A percentile compares a stretch with the other conserved stretches of the same genome.
Conservation (phyloP, 2,113 vertebrate genomes). For the Myrmecobius fasciatus region DNA sequence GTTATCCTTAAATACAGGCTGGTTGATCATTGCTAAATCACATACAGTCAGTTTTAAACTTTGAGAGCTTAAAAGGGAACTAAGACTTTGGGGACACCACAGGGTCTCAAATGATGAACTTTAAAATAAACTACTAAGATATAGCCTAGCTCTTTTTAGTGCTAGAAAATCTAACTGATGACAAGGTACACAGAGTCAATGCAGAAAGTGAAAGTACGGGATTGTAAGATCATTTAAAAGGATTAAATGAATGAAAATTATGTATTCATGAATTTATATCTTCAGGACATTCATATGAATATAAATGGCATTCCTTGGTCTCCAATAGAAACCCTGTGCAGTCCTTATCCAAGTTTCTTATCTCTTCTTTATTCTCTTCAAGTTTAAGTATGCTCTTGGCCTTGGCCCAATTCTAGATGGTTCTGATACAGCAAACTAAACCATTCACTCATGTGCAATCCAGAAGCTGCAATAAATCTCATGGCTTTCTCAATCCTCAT, state of each 20-base stretch:
- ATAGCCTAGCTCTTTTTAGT: neutral
- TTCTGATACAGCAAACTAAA: neutral
- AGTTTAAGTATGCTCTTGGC: neutral
- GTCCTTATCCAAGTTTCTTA: neutral
- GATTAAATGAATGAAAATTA: neutral
- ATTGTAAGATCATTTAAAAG: neutral
- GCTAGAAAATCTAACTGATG: too few species aligned
- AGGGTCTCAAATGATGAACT: neutral
- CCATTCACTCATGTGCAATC: neutral
- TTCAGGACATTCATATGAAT: neutral
- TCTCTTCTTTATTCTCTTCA: neutral
- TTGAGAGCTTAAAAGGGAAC: neutral
- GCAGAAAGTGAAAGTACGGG: neutral
- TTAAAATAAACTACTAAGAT: neutral
- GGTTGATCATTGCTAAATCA: neutral
- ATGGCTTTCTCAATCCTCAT: neutral
- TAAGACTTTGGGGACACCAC: neutral
- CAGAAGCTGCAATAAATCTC: neutral
- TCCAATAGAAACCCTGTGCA: neutral
- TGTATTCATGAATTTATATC: neutral
- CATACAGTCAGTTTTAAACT: neutral
- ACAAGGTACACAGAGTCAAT: neutral
- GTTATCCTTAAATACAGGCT: neutral
- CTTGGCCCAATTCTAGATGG: neutral
- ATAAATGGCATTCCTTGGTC: neutral